Evolutionary conservation across 2,797 vertebrate genomes (phyloP).

Genomic region (Hydrophis major): DNA sequence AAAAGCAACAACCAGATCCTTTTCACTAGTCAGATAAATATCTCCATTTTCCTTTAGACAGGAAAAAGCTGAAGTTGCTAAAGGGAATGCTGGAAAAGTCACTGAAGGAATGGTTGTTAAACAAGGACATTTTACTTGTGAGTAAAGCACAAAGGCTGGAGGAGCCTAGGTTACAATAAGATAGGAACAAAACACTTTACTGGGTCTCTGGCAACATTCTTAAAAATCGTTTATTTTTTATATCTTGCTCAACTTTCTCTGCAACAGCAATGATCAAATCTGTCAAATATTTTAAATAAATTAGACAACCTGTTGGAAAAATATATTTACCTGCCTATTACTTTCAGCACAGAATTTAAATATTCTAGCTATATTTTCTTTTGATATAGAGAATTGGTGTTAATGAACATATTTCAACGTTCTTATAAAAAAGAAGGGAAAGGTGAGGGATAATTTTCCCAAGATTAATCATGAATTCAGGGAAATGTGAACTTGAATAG

Average conservation of each 20-base stretch:
- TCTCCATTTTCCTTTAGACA: no score
- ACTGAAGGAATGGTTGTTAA: not conserved
- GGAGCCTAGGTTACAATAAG: not conserved
- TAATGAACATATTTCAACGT: not conserved
- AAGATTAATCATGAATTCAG: not conserved
- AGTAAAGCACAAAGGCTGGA: not conserved
- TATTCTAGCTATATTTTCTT: not conserved
- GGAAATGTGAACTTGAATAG: not conserved
- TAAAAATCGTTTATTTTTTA: not conserved
- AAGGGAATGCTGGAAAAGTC: not conserved
- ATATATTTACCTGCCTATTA: not conserved
- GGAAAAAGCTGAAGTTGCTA: no score
- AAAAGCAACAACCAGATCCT: no score
- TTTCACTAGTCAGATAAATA: no score
- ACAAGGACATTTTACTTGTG: not conserved
- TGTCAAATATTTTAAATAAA: not conserved
- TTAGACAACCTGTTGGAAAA: not conserved
- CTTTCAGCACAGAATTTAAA: not conserved
- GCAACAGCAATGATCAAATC: not conserved
- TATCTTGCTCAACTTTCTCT: not conserved
- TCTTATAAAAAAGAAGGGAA: not conserved
- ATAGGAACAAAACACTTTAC: not conserved
- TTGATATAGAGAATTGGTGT: not conserved
- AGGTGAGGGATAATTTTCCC: not conserved
- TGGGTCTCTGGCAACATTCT: not conserved